Evolutionary conservation across 2,113 vertebrate species (phyloP), one percentile per base, ranked within the genome.

Genomic region (Coracopsis vasa): DNA sequence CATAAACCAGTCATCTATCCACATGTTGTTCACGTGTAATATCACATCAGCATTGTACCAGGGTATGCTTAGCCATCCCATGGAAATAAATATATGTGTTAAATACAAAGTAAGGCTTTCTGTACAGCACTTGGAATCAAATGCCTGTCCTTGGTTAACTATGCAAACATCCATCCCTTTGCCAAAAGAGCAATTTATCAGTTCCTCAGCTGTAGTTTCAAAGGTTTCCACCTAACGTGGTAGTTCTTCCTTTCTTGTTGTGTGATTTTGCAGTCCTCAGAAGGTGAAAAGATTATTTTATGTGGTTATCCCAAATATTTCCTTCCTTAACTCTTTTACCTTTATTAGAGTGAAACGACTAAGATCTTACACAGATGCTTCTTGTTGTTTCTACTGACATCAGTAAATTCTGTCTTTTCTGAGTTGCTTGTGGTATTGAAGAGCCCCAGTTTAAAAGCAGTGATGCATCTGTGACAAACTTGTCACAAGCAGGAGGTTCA

Each of bases 301-400:
- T 35, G 10, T 48, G 8, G 6, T 66, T 80, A 71, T 39, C 3
- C 9, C 27, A 80, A 66, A 64, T 27, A 83, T 44, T 53, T 82
- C 33, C 28, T 83, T 62, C 51, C 53, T 80, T 62, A 78, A 74
- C 35, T 35, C 14, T 66, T 80, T 39, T 45, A 48, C 16, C 16
- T 66, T 62, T 47, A 13, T 28, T 53, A 50, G 10, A 75, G 11
- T 2, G 5, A 77, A 82, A 85, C 0, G 0, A 44, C 27, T 45
- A 45, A 77, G 41, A 31, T 61, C 16, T 70, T 70, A 60, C 41
- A 41, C 10, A 20, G 60, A 50, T n/a, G 14, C 31, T 56, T 69
- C 47, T 84, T 44, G 1, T 54, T 58, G 19, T 65, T 95, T 72
- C 45, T 24, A 80, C 35, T 84, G 54, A 37, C 10, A 48, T 28